A percentile compares a stretch with the other conserved stretches of the same genome.
Evolutionary conservation across 2,888 invertebrate species (phyloP).

Genomic region (Platypus cylindrus): DNA sequence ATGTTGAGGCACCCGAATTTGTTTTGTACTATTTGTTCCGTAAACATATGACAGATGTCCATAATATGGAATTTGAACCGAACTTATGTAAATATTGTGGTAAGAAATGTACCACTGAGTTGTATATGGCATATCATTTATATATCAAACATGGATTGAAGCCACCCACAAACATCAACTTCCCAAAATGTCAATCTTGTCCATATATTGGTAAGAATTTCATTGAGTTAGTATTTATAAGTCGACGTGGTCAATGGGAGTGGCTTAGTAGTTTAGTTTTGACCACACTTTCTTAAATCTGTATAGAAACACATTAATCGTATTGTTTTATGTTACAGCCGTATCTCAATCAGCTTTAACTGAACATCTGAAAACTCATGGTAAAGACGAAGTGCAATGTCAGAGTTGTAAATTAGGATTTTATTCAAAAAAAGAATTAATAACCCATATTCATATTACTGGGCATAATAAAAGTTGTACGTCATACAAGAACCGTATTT

Average conservation of each 20-base stretch:
- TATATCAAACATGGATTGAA: conserved; percentile 65
- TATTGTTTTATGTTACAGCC: conserved; percentile 32
- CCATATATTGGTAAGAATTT: conserved; percentile 41
- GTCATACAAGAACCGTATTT: no score
- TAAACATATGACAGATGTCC: conserved; percentile 69
- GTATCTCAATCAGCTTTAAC: conserved; percentile 56
- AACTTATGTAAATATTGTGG: conserved; percentile 79
- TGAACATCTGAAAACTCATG: conserved; percentile 56
- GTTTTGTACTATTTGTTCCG: conserved; percentile 67
- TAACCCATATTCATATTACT: conserved; percentile 43
- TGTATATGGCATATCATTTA: conserved; percentile 64
- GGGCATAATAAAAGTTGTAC: conserved; percentile 32
- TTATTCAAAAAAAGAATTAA: conserved; percentile 32
- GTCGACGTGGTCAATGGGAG: neutral
- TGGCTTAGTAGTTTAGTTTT: neutral
- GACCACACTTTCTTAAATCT: neutral
- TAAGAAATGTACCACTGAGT: conserved; percentile 57
- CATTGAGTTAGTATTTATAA: neutral
- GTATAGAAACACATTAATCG: neutral
- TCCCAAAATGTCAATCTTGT: conserved; percentile 69
- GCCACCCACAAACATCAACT: conserved; percentile 56
- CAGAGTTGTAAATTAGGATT: conserved; percentile 45
- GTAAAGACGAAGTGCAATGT: conserved; percentile 40
- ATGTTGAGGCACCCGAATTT: conserved; percentile 48
- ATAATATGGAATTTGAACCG: conserved; percentile 63